These are phyloP conservation scores for Lagria hirta DNA, from an alignment of 2,888 invertebrate species.

Conservation along the genomic window DNA sequence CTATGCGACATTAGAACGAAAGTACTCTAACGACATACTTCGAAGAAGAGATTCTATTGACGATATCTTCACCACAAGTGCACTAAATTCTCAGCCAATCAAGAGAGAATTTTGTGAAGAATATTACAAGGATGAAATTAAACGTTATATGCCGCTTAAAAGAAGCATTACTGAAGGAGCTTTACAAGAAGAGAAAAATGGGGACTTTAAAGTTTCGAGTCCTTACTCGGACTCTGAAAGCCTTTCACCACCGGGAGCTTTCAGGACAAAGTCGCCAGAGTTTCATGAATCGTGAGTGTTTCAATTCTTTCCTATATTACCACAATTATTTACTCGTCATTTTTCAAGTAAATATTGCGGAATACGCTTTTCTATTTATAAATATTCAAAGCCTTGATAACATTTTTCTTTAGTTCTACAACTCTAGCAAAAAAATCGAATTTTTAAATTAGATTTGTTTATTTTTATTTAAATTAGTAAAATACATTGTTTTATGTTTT, in stretches of 20 bases:
- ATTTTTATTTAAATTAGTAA: no score
- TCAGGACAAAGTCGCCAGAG: conserved; percentile 53
- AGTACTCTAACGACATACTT: conserved; percentile 25
- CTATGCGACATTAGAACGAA: conserved; percentile 37
- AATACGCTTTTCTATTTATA: no score
- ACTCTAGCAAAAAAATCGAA: no score
- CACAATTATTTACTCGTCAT: no score
- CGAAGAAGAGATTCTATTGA: conserved; percentile 50
- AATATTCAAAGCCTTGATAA: no score
- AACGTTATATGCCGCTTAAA: conserved; percentile 49
- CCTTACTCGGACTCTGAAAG: conserved; percentile 54
- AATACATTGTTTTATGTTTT: no score
- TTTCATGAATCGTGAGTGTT: conserved; percentile 57
- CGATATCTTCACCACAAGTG: conserved; percentile 52
- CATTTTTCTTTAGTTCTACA: no score
- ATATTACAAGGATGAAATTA: conserved; percentile 49
- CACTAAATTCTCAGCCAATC: conserved; percentile 48
- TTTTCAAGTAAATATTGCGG: no score
- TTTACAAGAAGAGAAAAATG: conserved; percentile 43
- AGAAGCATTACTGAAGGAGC: conserved; percentile 52
- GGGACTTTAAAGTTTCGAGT: conserved; percentile 42
- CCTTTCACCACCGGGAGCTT: conserved; percentile 51
- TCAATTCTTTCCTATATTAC: no score
- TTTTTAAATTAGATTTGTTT: no score
- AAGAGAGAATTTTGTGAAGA: conserved; percentile 50